These are phyloP conservation scores for Marisa cornuarietis DNA, from an alignment of 1,140 invertebrate genomes.

Conservation along the genomic window DNA sequence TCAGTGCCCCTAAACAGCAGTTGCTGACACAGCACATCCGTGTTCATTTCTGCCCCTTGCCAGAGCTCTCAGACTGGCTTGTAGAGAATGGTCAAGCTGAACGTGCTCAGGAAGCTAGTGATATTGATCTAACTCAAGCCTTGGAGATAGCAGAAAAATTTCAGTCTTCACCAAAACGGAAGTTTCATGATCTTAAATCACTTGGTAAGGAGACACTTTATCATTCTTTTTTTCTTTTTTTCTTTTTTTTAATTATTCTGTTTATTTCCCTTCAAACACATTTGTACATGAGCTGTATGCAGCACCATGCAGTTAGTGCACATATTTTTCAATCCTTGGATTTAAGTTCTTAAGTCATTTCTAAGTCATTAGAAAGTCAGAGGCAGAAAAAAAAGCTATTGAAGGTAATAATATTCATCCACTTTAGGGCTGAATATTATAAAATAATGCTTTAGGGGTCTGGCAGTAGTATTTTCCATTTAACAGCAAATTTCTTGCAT, in stretches of 20 bases:
- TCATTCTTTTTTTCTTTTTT: not conserved
- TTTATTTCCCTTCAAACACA: not conserved
- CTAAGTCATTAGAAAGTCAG: too few relatives aligned
- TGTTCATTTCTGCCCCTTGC: constrained; percentile 74
- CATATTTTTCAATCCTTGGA: too few relatives aligned
- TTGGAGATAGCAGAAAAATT: constrained; percentile 50
- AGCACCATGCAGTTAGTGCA: too few relatives aligned
- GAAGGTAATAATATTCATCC: too few relatives aligned
- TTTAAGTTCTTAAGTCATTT: too few relatives aligned
- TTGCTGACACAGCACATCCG: constrained; percentile 83
- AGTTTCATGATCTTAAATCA: constrained; percentile 2
- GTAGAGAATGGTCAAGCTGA: constrained; percentile 55
- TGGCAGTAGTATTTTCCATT: too few relatives aligned
- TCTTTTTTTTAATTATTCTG: not conserved
- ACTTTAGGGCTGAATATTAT: too few relatives aligned
- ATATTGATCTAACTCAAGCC: constrained; percentile 53
- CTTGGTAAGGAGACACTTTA: not conserved
- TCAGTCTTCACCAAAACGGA: constrained; percentile 26
- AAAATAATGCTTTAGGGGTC: too few relatives aligned
- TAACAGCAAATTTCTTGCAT: too few relatives aligned
- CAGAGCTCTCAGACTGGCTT: constrained; percentile 59
- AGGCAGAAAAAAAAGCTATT: too few relatives aligned
- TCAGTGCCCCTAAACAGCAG: constrained; percentile 77
- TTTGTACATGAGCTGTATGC: too few relatives aligned
- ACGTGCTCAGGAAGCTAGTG: constrained; percentile 47